Percentiles rank a stretch among this genome's conserved stretches.
phyloP scores from a whole-genome alignment of 2,113 vertebrate genomes.

The Calidris pygmaea region DNA sequence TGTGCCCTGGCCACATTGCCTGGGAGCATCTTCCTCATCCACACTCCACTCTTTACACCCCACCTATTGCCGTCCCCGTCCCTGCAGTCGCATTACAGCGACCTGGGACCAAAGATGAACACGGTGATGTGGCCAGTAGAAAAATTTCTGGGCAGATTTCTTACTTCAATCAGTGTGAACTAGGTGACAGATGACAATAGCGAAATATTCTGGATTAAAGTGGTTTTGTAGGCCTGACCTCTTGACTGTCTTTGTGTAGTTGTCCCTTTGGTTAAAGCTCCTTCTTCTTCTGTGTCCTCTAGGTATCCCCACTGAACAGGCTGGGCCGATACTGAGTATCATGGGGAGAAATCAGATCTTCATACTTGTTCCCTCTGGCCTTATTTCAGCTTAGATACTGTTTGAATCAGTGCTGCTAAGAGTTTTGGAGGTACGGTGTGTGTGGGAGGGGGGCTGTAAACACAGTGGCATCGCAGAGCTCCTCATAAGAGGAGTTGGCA shows the following conservation, averaged over 20 bases:
- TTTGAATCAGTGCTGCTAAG: not conserved
- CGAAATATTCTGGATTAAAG: not conserved
- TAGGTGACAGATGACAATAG: not conserved
- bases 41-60: not conserved
- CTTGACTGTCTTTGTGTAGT: not conserved
- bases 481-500: not conserved
- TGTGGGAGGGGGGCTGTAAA: not conserved
- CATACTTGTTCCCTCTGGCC: not conserved
- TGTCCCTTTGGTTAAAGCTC: not conserved
- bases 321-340: accelerated
- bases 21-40: not conserved
- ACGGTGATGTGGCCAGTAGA: accelerated
- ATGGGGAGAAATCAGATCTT: not conserved
- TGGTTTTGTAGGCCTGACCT: not conserved
- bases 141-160: not conserved
- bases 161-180: not conserved
- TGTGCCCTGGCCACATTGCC: too few species aligned
- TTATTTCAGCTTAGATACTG: not conserved
- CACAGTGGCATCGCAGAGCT: not conserved
- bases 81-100: accelerated
- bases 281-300: not conserved
- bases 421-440: not conserved
- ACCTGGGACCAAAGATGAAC: accelerated
- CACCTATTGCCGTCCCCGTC: accelerated
- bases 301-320: not conserved